A percentile compares a stretch with the other conserved stretches of the same genome.
Evolutionary conservation across 92 coral and sea anemone species (phyloP).

Genomic region (Zoanthus gigantus): DNA sequence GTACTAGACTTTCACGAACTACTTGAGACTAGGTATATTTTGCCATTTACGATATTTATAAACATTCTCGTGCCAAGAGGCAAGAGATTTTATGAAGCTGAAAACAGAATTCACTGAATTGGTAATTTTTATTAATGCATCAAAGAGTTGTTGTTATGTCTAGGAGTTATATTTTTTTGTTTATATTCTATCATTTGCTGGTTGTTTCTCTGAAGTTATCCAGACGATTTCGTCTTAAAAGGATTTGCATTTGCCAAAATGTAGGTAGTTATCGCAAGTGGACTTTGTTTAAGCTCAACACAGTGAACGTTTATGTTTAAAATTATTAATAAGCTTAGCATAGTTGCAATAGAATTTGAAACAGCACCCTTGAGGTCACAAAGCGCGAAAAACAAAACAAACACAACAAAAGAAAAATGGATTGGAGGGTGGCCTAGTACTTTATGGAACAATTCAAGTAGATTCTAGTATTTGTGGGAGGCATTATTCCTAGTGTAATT

Average conservation of each 20-base stretch:
- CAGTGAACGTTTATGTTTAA: conserved; percentile 12
- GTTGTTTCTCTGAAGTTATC: neutral
- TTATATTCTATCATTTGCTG: neutral
- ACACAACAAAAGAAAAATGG: neutral
- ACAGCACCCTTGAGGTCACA: conserved; percentile 2
- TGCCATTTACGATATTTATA: neutral
- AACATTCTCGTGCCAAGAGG: neutral
- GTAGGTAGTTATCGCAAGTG: neutral
- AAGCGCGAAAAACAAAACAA: neutral
- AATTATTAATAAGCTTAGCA: neutral
- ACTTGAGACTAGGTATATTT: conserved; percentile 4
- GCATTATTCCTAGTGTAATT: too few relatives aligned
- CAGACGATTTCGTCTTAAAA: neutral
- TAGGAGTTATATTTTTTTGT: neutral
- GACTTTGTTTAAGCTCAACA: neutral
- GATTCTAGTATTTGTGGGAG: too few relatives aligned
- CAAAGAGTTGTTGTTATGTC: conserved; percentile 1
- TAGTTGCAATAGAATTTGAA: neutral
- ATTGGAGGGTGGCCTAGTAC: neutral
- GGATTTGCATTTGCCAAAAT: conserved; percentile 15
- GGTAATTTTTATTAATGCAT: neutral
- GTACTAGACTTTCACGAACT: conserved; percentile 13
- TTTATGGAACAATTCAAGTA: neutral
- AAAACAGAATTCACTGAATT: neutral
- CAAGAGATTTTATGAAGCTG: neutral